Percentiles rank a stretch among this genome's conserved stretches.
These are phyloP conservation scores for Formicarius rufipectus DNA, from an alignment of 2,113 vertebrate genomes.

Conservation along the genomic window DNA sequence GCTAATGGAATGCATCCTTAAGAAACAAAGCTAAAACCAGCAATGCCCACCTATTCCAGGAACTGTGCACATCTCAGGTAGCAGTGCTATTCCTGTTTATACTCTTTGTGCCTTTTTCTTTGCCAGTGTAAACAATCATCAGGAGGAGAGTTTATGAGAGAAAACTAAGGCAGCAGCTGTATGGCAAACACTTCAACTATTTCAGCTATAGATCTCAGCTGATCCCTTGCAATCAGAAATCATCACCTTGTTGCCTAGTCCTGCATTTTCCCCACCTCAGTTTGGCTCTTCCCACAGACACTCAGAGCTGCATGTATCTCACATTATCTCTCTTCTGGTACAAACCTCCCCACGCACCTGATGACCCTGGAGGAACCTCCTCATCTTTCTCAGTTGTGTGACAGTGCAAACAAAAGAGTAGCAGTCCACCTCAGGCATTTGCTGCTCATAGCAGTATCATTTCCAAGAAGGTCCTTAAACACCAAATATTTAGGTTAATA, in stretches of 20 bases:
- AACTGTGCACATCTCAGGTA: neutral
- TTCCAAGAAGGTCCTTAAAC: neutral
- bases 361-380: neutral
- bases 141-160: neutral
- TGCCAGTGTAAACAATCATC: neutral
- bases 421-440: neutral
- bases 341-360: neutral
- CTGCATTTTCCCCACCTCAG: neutral
- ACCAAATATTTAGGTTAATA: neutral
- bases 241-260: neutral
- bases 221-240: neutral
- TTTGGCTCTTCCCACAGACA: neutral
- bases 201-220: neutral
- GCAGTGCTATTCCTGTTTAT: neutral
- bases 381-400: neutral
- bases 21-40: neutral
- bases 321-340: neutral
- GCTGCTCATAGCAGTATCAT: neutral
- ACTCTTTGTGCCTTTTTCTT: neutral
- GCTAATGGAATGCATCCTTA: neutral
- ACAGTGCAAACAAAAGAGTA: slow-evolving; percentile 4
- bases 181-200: neutral
- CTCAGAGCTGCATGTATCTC: neutral
- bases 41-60: neutral
- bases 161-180: neutral